Base-by-base conservation (phyloP, 35 echinoderm and acorn worm species). In the Holothuria glaberrima region DNA sequence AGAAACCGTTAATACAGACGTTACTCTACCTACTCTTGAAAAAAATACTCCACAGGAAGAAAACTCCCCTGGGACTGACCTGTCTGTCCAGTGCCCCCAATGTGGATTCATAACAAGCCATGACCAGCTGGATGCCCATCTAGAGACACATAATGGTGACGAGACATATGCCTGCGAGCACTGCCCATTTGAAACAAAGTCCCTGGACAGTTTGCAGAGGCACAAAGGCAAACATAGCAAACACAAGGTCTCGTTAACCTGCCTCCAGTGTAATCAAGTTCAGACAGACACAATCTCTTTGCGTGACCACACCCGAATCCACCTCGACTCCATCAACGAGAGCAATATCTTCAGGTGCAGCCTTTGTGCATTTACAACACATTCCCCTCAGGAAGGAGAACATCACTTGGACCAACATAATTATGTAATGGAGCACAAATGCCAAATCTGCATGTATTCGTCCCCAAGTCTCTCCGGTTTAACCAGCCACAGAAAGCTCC, bases 371-470 rank as follows among this genome's bases (percentile, higher is more conserved):
- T 90, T 80, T 45, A 75, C 36, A 63, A 92, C 86, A 65, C 52
- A 83, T 31, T 90, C 64, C 28, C 61, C 68, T 36, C 68, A 90
- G 6, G 94, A 96, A 59, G 94, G 91, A 14, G 48, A 86, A 54
- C 62, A 88, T 44, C 94, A 96, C 75, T 68, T 92, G 41, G 87
- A 90, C 28, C 94, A 93, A 48, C 94, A 96, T 44, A 96, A 92
- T 34, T 92, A 96, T 82, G 77, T 89, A 24, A 88, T 86, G 79
- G 62, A 88, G 48, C 93, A 92, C 81, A 93, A 96, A 61, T 96
- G 94, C 70, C 82, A 91, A 63, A 72, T 90, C 32, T 96, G 94
- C 46, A 83, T 96, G 61, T 96, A 93, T 64, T 96, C 94, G 1
- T 81, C 86, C 0, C 34, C 92, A 16, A 93, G 86, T n/a, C 75